A percentile compares a stretch with the other conserved stretches of the same genome.
phyloP scores from a whole-genome alignment of 1,140 invertebrate genomes.

The Penaeus vannamei region DNA sequence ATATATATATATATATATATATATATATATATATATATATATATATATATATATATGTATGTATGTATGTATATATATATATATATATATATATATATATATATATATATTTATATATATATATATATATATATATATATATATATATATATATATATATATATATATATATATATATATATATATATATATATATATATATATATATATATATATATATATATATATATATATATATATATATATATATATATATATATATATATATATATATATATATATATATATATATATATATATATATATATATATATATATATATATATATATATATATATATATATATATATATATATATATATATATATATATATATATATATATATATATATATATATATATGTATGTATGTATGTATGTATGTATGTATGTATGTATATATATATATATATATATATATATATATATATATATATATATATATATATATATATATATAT shows the following conservation, averaged over 20 bases:
- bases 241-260: slow-evolving; percentile 6
- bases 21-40: not conserved
- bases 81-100: not conserved
- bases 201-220: slow-evolving; percentile 13
- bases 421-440: not conserved
- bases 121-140: slow-evolving; percentile 23
- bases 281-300: slow-evolving; percentile 13
- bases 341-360: not conserved
- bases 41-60: not conserved
- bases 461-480: slow-evolving; percentile 1
- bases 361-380: slow-evolving; percentile 22
- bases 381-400: slow-evolving; percentile 13
- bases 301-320: slow-evolving; percentile 30
- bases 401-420: slow-evolving; percentile 7
- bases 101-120: not conserved
- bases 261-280: slow-evolving; percentile 8
- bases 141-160: slow-evolving; percentile 33
- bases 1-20: slow-evolving; percentile 13
- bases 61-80: not conserved
- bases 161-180: slow-evolving; percentile 26
- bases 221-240: slow-evolving; percentile 21
- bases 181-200: slow-evolving; percentile 2
- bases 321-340: slow-evolving; percentile 8
- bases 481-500: not conserved
- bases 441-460: slow-evolving; percentile 12